Evolutionary conservation across 2,113 vertebrate genomes (phyloP).

Genomic region (Toxotes jaculatrix): DNA sequence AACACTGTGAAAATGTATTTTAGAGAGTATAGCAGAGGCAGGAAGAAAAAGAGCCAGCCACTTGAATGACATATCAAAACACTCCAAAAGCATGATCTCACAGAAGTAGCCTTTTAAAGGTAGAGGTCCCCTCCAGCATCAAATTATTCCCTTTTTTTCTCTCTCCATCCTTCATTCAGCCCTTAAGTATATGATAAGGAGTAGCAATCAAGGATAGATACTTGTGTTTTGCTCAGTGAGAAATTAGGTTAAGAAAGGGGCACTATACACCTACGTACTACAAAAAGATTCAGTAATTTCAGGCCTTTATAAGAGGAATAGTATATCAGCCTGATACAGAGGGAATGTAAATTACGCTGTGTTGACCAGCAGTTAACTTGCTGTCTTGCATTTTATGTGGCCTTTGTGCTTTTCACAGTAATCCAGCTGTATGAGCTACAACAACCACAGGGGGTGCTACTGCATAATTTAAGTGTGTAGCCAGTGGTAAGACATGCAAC

Average conservation of each 20-base stretch:
- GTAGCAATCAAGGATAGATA: conserved; percentile 66
- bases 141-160: conserved; percentile 36
- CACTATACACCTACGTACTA: conserved; percentile 37
- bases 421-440: conserved; percentile 21
- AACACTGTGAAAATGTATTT: conserved; percentile 47
- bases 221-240: conserved; percentile 50
- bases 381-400: conserved; percentile 6
- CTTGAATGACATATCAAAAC: conserved; percentile 62
- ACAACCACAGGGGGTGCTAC: conserved; percentile 57
- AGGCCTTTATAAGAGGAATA: conserved; percentile 18
- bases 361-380: conserved; percentile 26
- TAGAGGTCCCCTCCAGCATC: conserved; percentile 39
- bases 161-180: conserved; percentile 52
- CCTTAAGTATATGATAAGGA: conserved; percentile 73
- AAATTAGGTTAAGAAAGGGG: conserved; percentile 33
- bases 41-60: conserved; percentile 35
- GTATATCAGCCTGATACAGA: conserved; percentile 1
- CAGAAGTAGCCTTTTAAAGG: conserved; percentile 61
- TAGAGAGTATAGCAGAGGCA: conserved; percentile 10
- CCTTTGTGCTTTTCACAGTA: conserved; percentile 23
- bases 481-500: conserved; percentile 16
- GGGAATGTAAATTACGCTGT: conserved; percentile 30
- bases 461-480: conserved; percentile 47
- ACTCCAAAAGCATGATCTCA: conserved; percentile 57
- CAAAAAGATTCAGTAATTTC: conserved; percentile 12